phyloP scores from a whole-genome alignment of 2,797 vertebrate species.

The Microctenopoma steveboyesi region DNA sequence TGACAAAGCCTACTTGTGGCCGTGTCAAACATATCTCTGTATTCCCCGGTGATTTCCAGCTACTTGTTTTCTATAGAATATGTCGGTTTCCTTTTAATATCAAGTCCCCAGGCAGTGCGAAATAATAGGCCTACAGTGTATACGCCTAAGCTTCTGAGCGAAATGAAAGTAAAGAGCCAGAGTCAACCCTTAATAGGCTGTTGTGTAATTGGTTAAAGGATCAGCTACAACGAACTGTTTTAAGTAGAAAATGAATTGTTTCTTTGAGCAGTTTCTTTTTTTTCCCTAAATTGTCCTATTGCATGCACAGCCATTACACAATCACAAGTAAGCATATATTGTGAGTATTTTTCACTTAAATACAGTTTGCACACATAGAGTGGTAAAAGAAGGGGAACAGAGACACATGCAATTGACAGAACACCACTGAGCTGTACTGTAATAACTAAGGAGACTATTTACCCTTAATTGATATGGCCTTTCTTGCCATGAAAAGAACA shows the following conservation, averaged over 20 bases:
- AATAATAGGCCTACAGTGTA: slow-evolving; percentile 54
- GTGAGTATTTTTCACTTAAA: slow-evolving; percentile 73
- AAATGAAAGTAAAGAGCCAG: slow-evolving; percentile 54
- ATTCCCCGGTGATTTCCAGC: slow-evolving; percentile 42
- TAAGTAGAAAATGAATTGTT: slow-evolving; percentile 64
- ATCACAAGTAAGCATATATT: slow-evolving; percentile 70
- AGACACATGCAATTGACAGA: slow-evolving; percentile 70
- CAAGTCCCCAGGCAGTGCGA: slow-evolving; percentile 53
- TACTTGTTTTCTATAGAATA: slow-evolving; percentile 46
- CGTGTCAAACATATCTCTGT: slow-evolving; percentile 55
- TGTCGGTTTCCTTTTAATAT: slow-evolving; percentile 59
- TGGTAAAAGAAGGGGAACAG: slow-evolving; percentile 47
- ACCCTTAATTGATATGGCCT: slow-evolving; percentile 88
- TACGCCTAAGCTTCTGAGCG: slow-evolving; percentile 57
- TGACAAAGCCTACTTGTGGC: slow-evolving; percentile 49
- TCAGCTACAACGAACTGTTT: slow-evolving; percentile 61
- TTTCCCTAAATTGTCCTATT: slow-evolving; percentile 25
- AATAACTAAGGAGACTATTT: slow-evolving; percentile 87
- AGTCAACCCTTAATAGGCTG: slow-evolving; percentile 57
- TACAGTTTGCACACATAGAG: slow-evolving; percentile 66
- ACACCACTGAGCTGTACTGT: slow-evolving; percentile 83
- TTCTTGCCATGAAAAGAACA: slow-evolving; percentile 88
- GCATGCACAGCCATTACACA: slow-evolving; percentile 39
- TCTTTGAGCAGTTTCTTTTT: slow-evolving; percentile 59
- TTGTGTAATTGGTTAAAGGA: slow-evolving; percentile 67